Evolutionary conservation across 2,888 invertebrate genomes (phyloP), one percentile per base, ranked within the genome.

Genomic region (Luperina nickerlii): DNA sequence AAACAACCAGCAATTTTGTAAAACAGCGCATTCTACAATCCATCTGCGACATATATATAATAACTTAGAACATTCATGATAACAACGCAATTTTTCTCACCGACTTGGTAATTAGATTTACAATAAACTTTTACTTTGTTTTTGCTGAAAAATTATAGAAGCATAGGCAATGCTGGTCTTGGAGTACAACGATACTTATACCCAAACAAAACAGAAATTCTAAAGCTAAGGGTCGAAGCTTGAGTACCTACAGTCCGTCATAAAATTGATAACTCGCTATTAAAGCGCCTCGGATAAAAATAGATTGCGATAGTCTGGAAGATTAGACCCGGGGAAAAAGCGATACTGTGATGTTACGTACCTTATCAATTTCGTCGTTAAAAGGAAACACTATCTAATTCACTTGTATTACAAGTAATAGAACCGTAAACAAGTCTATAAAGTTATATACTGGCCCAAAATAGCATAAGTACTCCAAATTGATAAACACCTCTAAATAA

Each of bases 201-300:
- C 57, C 60, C 15, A 69, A 65, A 24, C 3, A 57, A 66, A 73
- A 62, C 76, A 48, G 24, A 70, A 73, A 76, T 54, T 76, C 20
- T 66, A 48, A 69, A 69, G 65, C 69, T 75, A 27, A 63, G 42
- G 72, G 60, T 62, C 62, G 62, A 32, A 54, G 13, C 66, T 76
- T 62, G 62, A 70, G 70, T 45, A 51, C 32, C 32, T 32, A 32
- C 54, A 70, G 18, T 76, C 63, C 42, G 74, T 72, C 82, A 82
- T 86, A 86, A 82, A 86, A 86, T 62, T 82, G 57, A 86, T 86
- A 86, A 85, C 74, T 71, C 13, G 15, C 51, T 63, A 65, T 74
- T 60, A 67, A 71, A 74, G 24, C n/a, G 13, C 67, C 51, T 67
- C 20, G 24, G 63, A 60, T 60, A 65, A 85, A 81, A 82, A 77